A percentile compares a stretch with the other conserved stretches of the same genome.
phyloP scores from a whole-genome alignment of 2,113 vertebrate genomes.

The Odocoileus hemionus region DNA sequence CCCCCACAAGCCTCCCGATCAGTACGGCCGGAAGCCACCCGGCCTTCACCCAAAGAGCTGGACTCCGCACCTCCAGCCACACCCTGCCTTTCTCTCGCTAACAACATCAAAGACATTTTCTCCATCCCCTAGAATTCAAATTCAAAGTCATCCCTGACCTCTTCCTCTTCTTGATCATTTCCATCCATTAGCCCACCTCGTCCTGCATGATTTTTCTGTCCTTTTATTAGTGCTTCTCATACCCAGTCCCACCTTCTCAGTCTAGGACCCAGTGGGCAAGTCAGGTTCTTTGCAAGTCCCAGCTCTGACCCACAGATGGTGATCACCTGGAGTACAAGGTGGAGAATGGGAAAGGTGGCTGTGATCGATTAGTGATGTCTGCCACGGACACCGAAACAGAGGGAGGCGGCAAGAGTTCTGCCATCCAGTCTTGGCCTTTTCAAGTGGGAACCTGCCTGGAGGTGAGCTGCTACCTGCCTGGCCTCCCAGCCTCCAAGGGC shows the following conservation, averaged over 20 bases:
- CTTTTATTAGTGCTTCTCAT: rapidly evolving
- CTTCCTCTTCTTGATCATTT: background rate
- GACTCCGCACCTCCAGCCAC: rapidly evolving
- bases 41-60: background rate
- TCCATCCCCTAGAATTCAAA: background rate
- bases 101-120: background rate
- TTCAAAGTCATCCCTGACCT: background rate
- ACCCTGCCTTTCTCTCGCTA: too few relatives aligned
- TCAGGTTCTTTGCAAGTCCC: background rate
- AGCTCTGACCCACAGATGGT: rapidly evolving
- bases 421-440: background rate
- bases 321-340: background rate
- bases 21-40: background rate
- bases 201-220: background rate
- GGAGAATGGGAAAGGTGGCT: rapidly evolving
- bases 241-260: too few relatives aligned
- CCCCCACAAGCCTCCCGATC: background rate
- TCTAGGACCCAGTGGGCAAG: background rate
- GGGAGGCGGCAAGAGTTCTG: too few relatives aligned
- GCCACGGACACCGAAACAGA: rapidly evolving
- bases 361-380: background rate
- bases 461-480: background rate
- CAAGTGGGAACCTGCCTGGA: background rate
- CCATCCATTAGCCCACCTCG: background rate
- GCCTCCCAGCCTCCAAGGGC: rapidly evolving